These are phyloP conservation scores for Macrostomum lignano DNA, from an alignment of 1,140 invertebrate genomes.

Conservation along the genomic window DNA sequence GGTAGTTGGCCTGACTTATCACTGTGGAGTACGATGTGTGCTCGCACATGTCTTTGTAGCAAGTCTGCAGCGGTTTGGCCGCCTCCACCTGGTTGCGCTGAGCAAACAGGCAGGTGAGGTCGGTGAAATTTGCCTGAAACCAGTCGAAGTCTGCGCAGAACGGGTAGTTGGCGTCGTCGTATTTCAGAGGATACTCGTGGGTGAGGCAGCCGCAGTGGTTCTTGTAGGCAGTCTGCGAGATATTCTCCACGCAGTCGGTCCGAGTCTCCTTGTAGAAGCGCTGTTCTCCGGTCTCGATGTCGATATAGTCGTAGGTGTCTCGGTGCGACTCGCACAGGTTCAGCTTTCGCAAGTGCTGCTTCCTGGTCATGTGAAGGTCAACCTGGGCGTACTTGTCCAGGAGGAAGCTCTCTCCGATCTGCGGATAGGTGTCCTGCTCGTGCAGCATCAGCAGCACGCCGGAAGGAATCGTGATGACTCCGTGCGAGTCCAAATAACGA, in stretches of 20 bases:
- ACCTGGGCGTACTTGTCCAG: not conserved
- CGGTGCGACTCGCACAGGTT: not conserved
- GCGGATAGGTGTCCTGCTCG: not conserved
- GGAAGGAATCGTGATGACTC: not conserved
- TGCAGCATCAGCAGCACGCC: not conserved
- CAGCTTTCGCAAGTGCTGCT: not conserved
- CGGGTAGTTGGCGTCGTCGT: not conserved
- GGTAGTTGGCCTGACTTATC: not conserved
- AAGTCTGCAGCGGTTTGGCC: not conserved
- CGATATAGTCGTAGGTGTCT: not conserved
- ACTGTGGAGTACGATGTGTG: not conserved
- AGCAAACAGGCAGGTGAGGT: not conserved
- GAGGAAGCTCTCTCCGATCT: not conserved
- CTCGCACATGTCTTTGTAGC: slow-evolving; percentile 3
- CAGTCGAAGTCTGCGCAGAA: not conserved
- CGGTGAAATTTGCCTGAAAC: not conserved
- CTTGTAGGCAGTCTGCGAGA: not conserved
- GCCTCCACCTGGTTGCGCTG: not conserved
- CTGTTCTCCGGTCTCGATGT: no score
- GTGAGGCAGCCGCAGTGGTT: not conserved
- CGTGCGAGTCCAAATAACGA: not conserved
- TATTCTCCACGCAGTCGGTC: slow-evolving; percentile 1
- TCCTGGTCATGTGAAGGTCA: not conserved
- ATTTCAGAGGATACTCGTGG: not conserved
- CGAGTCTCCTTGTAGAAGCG: not conserved